phyloP scores from a whole-genome alignment of 2,888 invertebrate genomes.

The Syrphus vitripennis region DNA sequence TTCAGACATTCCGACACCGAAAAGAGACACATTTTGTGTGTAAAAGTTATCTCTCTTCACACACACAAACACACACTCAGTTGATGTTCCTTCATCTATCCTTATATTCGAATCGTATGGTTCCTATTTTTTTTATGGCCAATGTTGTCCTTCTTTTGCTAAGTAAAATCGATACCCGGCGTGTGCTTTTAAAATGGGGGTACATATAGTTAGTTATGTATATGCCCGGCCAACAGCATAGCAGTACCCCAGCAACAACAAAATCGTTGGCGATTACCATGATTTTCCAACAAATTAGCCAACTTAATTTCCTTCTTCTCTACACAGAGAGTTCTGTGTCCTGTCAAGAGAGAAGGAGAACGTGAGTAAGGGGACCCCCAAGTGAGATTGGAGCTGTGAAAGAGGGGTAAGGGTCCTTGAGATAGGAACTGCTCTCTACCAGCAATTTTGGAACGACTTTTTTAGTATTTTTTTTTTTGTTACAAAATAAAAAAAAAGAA shows the following conservation, averaged over 20 bases:
- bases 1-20: slow-evolving; percentile 67
- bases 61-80: not conserved
- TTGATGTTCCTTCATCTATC: not conserved
- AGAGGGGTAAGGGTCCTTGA: not conserved
- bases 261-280: slow-evolving; percentile 66
- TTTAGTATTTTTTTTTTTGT: too few species aligned
- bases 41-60: slow-evolving; percentile 60
- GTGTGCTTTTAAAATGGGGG: slow-evolving; percentile 37
- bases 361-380: too few species aligned
- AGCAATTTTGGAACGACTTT: slow-evolving; percentile 10
- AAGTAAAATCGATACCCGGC: slow-evolving; percentile 56
- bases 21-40: slow-evolving; percentile 57
- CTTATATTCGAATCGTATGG: not conserved
- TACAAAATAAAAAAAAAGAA: not conserved
- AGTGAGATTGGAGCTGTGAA: not conserved
- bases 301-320: slow-evolving; percentile 68
- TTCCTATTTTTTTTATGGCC: slow-evolving; percentile 34
- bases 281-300: slow-evolving; percentile 72
- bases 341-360: not conserved
- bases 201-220: not conserved
- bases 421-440: slow-evolving; percentile 17
- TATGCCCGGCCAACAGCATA: not conserved
- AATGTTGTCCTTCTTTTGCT: slow-evolving; percentile 33
- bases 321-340: slow-evolving; percentile 4
- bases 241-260: slow-evolving; percentile 50